phyloP scores from a whole-genome alignment of 2,888 invertebrate genomes.

The Rotaria macrura region DNA sequence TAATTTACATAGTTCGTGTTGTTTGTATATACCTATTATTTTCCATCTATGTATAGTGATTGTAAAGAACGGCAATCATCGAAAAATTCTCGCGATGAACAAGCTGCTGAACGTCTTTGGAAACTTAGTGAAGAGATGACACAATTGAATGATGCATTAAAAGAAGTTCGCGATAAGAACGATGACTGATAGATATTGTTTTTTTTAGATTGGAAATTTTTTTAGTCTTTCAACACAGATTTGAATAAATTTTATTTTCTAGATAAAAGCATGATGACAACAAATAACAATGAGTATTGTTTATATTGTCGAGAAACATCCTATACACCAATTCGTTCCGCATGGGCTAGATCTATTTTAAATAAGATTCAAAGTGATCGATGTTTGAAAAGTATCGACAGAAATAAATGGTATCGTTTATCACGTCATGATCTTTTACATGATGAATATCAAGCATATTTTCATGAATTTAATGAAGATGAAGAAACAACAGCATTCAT shows the following conservation, averaged over 20 bases:
- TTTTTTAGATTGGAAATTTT: neutral
- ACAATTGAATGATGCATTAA: slow-evolving; percentile 1
- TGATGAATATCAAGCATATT: neutral
- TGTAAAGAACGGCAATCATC: slow-evolving; percentile 19
- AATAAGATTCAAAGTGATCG: slow-evolving; percentile 30
- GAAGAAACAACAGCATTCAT: slow-evolving; percentile 66
- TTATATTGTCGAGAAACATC: neutral
- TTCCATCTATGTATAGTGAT: neutral
- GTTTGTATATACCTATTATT: too few species aligned
- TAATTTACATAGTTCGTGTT: neutral
- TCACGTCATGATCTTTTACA: neutral
- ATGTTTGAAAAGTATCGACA: slow-evolving; percentile 27
- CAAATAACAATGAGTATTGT: neutral
- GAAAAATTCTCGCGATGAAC: neutral
- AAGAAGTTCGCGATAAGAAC: neutral
- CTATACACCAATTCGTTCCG: neutral
- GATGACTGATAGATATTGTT: neutral
- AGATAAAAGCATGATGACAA: neutral
- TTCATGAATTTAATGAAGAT: slow-evolving; percentile 52
- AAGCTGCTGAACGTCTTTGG: slow-evolving; percentile 25
- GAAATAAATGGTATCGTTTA: slow-evolving; percentile 27
- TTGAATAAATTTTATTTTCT: neutral
- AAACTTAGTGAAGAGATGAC: slow-evolving; percentile 28
- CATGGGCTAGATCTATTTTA: slow-evolving; percentile 20
- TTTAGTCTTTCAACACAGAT: neutral